Evolutionary conservation across 2,113 vertebrate genomes (phyloP), one percentile per base, ranked within the genome.

Genomic region (Colistium nudipinnis): DNA sequence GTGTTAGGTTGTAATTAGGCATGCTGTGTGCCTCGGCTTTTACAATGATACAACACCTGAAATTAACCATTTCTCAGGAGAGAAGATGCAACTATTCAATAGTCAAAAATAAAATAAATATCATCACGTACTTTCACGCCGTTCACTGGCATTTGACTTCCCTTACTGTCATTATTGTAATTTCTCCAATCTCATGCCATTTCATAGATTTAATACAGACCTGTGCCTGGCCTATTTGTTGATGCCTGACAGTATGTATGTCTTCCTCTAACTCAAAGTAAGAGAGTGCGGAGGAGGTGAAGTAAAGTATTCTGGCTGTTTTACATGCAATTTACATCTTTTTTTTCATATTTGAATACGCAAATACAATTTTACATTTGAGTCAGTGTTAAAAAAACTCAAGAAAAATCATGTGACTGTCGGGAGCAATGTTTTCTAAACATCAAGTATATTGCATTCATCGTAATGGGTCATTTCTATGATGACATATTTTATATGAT

Each of bases 261-360:
- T 6, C 19, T 45, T 22, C 19, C n/a, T 22, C 31, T 33, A 33
- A 33, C 31, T 12, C 20, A 41, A 41, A n/a, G 28, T 12, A n/a
- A 19, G 31, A 19, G 30, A 13, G n/a, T 8, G 17, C 11, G 27
- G 41, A 53, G 39, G 12, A 2, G 53, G 68, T 36, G 35, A 74
- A 81, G 61, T 45, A 49, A 35, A 54, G 7, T 56, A 11, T 19
- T 45, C 17, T 27, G 47, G 7, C 9, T 54, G 60, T 70, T 87
- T 83, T 84, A 47, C 71, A 85, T 79, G 53, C 39, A 14, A 47
- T 82, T 89, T 85, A 33, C 74, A 76, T 77, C 10, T 4, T 17
- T 19, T 17, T 78, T 84, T 80, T 39, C 70, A 81, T 78, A 78
- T 78, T 81, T 60, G 74, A 82, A 84, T 74, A 80, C 22, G 84